Percentiles rank a stretch among this genome's conserved stretches.
Evolutionary conservation across 1,140 invertebrate genomes (phyloP).

Genomic region (Chelonus insularis): DNA sequence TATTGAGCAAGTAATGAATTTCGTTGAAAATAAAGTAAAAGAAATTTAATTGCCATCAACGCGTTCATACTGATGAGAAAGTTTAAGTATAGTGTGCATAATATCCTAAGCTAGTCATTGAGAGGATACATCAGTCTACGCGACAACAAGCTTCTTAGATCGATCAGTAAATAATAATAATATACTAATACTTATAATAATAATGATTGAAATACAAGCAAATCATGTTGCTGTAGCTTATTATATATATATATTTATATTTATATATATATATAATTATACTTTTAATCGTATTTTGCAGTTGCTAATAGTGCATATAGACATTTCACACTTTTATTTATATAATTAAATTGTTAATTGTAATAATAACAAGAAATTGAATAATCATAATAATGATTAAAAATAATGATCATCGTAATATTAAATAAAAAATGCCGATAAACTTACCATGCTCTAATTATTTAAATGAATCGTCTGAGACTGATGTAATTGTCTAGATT

Average conservation of each 20-base stretch:
- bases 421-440: constrained; percentile 14
- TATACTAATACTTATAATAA: too few relatives aligned
- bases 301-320: too few relatives aligned
- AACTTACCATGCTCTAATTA: constrained; percentile 11
- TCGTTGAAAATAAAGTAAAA: not conserved
- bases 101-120: constrained; percentile 54
- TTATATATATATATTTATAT: too few relatives aligned
- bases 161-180: too few relatives aligned
- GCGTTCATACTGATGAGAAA: constrained; percentile 18
- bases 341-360: not conserved
- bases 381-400: not conserved
- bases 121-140: constrained; percentile 40
- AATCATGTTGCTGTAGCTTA: too few relatives aligned
- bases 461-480: constrained; percentile 12
- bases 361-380: not conserved
- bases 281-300: too few relatives aligned
- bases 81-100: constrained; percentile 39
- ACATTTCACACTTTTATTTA: too few relatives aligned
- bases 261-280: too few relatives aligned
- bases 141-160: constrained; percentile 4
- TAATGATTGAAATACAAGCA: too few relatives aligned
- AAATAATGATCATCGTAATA: not conserved
- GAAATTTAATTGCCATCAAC: constrained; percentile 25
- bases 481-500: constrained; percentile 17
- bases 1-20: not conserved